Conservation (phyloP, 2,888 invertebrate genomes). For the Hirtodrosophila alboralis region DNA sequence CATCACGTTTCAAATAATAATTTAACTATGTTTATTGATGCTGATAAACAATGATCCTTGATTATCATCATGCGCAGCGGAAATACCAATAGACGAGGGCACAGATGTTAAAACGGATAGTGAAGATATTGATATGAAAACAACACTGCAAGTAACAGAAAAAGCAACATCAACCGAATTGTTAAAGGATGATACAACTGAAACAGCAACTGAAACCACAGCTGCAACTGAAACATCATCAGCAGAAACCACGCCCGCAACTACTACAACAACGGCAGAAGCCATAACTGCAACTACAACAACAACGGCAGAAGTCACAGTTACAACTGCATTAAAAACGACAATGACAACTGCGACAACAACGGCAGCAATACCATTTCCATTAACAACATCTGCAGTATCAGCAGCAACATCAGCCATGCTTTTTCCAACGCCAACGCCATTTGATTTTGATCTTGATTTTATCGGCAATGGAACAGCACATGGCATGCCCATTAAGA, state of each 20-base stretch:
- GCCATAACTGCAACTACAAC: slow-evolving; percentile 1
- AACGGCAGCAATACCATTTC: neutral
- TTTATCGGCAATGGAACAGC: slow-evolving; percentile 35
- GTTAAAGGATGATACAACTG: neutral
- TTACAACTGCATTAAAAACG: neutral
- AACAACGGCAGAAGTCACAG: neutral
- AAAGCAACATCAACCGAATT: neutral
- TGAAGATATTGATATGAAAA: slow-evolving; percentile 2
- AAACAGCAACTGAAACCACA: neutral
- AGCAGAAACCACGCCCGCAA: slow-evolving; percentile 7
- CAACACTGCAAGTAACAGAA: neutral
- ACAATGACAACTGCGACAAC: neutral
- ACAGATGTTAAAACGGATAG: slow-evolving; percentile 15
- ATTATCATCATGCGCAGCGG: slow-evolving; percentile 31
- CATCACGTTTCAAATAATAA: slow-evolving; percentile 14
- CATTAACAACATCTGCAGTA: slow-evolving; percentile 1
- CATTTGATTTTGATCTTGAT: slow-evolving; percentile 60
- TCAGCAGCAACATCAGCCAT: slow-evolving; percentile 20
- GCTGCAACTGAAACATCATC: neutral
- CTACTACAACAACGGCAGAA: slow-evolving; percentile 5
- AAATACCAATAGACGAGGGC: slow-evolving; percentile 16
- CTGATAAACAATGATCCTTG: slow-evolving; percentile 47
- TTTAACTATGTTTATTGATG: slow-evolving; percentile 31
- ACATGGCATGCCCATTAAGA: slow-evolving; percentile 15
- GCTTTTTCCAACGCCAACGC: slow-evolving; percentile 54